These are phyloP conservation scores for Oncorhynchus gorbuscha DNA, from an alignment of 2,113 vertebrate genomes.

Conservation along the genomic window DNA sequence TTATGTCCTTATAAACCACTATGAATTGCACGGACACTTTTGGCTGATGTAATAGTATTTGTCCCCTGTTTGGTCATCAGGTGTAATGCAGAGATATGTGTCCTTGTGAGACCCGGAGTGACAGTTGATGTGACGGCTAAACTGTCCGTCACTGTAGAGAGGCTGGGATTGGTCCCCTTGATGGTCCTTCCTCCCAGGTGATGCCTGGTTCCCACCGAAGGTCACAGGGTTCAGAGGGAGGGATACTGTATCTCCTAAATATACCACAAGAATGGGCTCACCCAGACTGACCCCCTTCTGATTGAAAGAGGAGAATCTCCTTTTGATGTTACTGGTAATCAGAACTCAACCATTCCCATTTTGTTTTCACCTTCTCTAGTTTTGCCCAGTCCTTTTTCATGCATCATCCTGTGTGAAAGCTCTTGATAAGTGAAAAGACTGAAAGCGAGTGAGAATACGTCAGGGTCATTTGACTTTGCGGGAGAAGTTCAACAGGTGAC, in stretches of 20 bases:
- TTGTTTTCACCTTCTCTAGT: neutral
- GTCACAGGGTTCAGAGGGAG: neutral
- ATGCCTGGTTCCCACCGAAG: neutral
- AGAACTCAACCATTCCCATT: neutral
- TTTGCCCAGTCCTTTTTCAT: neutral
- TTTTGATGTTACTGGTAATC: neutral
- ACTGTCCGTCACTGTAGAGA: neutral
- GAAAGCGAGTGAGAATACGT: neutral
- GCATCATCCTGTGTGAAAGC: neutral
- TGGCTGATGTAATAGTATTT: neutral
- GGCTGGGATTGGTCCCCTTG: neutral
- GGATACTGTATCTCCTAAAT: neutral
- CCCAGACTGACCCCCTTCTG: neutral
- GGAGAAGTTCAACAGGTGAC: conserved; percentile 35
- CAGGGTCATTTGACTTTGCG: neutral
- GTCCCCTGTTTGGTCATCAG: neutral
- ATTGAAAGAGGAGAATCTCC: neutral
- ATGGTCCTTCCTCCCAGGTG: neutral
- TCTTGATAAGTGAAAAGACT: neutral
- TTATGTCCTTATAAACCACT: neutral
- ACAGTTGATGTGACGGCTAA: neutral
- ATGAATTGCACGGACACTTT: too few relatives aligned
- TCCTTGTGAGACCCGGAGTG: neutral
- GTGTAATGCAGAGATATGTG: too few relatives aligned
- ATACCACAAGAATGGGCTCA: neutral